Percentiles rank a stretch among this genome's conserved stretches.
These are phyloP conservation scores for Neolamprologus multifasciatus DNA, from an alignment of 2,797 vertebrate genomes.

Conservation along the genomic window DNA sequence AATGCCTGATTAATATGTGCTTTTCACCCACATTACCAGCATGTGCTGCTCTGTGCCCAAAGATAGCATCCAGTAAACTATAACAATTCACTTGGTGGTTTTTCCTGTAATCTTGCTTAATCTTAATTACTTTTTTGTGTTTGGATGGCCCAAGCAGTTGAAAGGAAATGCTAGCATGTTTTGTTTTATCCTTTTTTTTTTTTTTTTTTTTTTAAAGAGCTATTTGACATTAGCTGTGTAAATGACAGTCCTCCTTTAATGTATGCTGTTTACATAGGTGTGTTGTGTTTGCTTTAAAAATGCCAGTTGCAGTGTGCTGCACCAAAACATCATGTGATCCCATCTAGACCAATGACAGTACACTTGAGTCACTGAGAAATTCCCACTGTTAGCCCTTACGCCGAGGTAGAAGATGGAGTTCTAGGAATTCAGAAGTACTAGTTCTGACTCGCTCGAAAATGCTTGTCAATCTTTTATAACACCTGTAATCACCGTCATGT, in stretches of 20 bases:
- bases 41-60: background rate
- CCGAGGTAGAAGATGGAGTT: background rate
- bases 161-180: background rate
- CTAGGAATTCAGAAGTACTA: background rate
- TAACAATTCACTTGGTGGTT: background rate
- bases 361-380: background rate
- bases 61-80: background rate
- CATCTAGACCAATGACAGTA: background rate
- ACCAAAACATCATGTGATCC: background rate
- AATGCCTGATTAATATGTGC: background rate
- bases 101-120: background rate
- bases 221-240: background rate
- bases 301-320: background rate
- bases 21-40: background rate
- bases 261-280: background rate
- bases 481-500: background rate
- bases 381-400: background rate
- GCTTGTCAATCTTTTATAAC: background rate
- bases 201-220: rapidly evolving
- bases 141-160: background rate
- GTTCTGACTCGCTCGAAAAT: background rate
- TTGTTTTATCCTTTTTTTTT: background rate
- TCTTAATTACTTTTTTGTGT: background rate
- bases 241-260: background rate
- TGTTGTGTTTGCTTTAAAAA: background rate